A percentile compares a stretch with the other conserved stretches of the same genome.
Conservation (phyloP, 2,113 vertebrate species). For the Abramis brama region DNA sequence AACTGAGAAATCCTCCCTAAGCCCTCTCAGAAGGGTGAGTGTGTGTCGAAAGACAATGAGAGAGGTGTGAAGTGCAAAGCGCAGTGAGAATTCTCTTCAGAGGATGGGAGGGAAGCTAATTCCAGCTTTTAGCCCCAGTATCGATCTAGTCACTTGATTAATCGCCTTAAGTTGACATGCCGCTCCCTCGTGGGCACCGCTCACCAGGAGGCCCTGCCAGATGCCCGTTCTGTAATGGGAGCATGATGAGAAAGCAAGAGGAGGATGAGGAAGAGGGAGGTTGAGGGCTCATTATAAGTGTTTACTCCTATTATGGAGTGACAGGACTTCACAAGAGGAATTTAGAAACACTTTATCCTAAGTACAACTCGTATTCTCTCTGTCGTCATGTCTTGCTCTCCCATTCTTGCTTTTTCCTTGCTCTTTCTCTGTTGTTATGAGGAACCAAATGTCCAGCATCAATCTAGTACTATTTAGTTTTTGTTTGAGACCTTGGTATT, state of each 20-base stretch:
- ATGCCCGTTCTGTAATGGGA: constrained; percentile 42
- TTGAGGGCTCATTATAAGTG: not conserved
- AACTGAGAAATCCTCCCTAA: constrained; percentile 57
- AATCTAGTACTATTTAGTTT: not conserved
- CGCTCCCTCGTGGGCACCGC: constrained; percentile 26
- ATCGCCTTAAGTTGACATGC: constrained; percentile 43
- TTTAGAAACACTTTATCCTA: constrained; percentile 10
- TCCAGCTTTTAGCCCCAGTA: constrained; percentile 53
- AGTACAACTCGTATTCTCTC: not conserved
- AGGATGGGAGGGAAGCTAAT: constrained; percentile 9
- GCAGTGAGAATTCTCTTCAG: constrained; percentile 30
- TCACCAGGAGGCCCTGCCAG: constrained; percentile 10
- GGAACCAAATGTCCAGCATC: not conserved
- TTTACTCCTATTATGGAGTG: constrained; percentile 31
- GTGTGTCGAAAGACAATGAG: constrained; percentile 42
- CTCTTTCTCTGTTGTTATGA: not conserved
- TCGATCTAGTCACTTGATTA: constrained; percentile 60
- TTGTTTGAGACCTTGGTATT: not conserved
- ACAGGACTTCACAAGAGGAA: constrained; percentile 11
- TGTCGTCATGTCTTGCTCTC: not conserved
- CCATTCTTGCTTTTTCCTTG: not conserved
- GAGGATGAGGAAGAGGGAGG: constrained; percentile 17
- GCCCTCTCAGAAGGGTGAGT: constrained; percentile 48
- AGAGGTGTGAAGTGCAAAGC: constrained; percentile 21
- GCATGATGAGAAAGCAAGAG: constrained; percentile 25